Evolutionary conservation across 2,113 vertebrate species (phyloP).

Genomic region (Tychaedon coryphoeus): DNA sequence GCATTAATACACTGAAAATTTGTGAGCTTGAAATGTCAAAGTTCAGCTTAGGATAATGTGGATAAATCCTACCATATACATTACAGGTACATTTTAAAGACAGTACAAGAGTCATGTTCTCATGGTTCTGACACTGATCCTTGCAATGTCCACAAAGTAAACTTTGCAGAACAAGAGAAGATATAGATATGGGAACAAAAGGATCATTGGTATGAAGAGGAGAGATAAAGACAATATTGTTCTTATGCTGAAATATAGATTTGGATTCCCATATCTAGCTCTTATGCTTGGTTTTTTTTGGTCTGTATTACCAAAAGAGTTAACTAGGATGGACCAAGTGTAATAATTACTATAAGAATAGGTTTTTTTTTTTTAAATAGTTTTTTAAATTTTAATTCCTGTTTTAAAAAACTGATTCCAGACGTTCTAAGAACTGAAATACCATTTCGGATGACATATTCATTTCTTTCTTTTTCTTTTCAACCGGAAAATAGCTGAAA

Average conservation of each 20-base stretch:
- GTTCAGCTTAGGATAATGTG: neutral
- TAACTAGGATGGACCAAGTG: neutral
- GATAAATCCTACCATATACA: neutral
- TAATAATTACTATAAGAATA: neutral
- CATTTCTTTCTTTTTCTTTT: neutral
- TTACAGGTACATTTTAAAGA: neutral
- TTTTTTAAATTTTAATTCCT: neutral
- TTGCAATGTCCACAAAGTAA: neutral
- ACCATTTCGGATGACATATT: neutral
- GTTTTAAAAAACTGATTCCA: neutral
- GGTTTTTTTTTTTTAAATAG: accelerated
- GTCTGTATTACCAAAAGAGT: neutral
- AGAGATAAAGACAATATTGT: neutral
- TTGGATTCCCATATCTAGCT: neutral
- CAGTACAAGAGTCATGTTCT: neutral
- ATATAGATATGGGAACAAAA: neutral
- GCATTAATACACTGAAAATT: neutral
- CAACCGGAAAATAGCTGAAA: neutral
- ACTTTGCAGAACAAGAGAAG: neutral
- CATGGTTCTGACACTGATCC: neutral
- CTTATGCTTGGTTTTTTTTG: neutral
- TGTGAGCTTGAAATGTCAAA: neutral
- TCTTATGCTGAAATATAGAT: neutral
- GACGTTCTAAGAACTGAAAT: neutral
- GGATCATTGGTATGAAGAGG: neutral